Conservation (phyloP, 2,888 invertebrate species). For the Deilephila porcellus region DNA sequence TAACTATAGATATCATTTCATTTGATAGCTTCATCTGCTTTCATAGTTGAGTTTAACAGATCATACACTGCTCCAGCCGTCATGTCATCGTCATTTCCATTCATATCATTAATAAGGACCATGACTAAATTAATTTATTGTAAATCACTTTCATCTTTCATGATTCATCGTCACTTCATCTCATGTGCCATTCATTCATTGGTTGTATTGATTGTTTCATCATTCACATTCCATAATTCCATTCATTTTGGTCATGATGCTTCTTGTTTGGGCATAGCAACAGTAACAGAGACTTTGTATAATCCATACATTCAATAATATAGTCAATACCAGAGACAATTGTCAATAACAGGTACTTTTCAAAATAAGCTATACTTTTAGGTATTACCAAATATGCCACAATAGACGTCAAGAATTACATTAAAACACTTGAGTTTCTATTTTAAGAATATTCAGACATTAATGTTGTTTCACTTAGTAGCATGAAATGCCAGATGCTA, state of each 20-base stretch:
- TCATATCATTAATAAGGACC: background rate
- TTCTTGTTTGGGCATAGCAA: slow-evolving; percentile 16
- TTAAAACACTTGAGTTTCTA: too few relatives aligned
- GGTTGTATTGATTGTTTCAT: background rate
- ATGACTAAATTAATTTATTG: slow-evolving; percentile 26
- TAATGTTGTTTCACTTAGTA: too few relatives aligned
- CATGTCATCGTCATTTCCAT: background rate
- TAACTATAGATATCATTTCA: background rate
- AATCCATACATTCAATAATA: background rate
- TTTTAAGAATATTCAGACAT: too few relatives aligned
- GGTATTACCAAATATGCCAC: too few relatives aligned
- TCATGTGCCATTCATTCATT: background rate
- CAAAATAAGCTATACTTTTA: too few relatives aligned
- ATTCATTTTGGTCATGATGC: background rate
- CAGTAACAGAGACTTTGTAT: background rate
- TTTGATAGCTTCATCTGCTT: background rate
- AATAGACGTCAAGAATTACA: too few relatives aligned
- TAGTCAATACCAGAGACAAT: too few relatives aligned
- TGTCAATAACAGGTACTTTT: too few relatives aligned
- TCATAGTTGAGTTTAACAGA: background rate
- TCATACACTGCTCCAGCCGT: background rate
- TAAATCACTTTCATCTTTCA: slow-evolving; percentile 3
- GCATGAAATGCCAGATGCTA: too few relatives aligned
- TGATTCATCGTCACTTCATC: background rate
- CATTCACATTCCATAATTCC: background rate